These are phyloP conservation scores for Drosophila teissieri DNA, from an alignment of 1,140 invertebrate genomes.

Conservation along the genomic window DNA sequence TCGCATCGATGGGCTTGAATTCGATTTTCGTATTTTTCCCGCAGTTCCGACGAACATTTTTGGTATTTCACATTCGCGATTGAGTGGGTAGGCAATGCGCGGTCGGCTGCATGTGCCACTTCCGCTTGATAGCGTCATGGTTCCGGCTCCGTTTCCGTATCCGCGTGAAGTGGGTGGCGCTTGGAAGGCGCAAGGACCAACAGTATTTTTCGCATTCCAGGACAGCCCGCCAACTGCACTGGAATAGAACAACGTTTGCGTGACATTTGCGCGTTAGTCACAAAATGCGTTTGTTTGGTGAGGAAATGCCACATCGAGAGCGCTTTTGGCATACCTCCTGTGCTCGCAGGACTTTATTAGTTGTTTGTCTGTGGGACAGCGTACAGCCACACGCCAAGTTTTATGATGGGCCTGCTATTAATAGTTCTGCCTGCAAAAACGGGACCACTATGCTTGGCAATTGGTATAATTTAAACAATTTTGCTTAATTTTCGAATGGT, in stretches of 20 bases:
- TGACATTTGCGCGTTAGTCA: conserved; percentile 70
- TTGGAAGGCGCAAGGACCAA: conserved; percentile 4
- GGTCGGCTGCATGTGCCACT: conserved; percentile 79
- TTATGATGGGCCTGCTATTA: conserved; percentile 30
- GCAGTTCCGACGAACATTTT: conserved; percentile 22
- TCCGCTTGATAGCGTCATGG: conserved; percentile 79
- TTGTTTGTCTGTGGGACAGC: conserved; percentile 61
- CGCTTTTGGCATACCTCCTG: conserved; percentile 34
- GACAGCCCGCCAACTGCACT: conserved; percentile 25
- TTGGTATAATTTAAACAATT: conserved; percentile 51
- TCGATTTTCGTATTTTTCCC: conserved; percentile 27
- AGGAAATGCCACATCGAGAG: conserved; percentile 64
- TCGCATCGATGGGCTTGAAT: conserved; percentile 62
- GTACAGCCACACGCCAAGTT: conserved; percentile 26
- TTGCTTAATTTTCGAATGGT: conserved; percentile 49
- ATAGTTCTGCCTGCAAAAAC: conserved; percentile 6
- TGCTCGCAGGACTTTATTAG: conserved; percentile 45
- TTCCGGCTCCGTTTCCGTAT: conserved; percentile 66
- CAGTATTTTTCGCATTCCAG: conserved; percentile 34
- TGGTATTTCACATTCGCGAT: conserved; percentile 52
- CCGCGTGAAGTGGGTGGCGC: conserved; percentile 54
- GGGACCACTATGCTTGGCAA: conserved; percentile 34
- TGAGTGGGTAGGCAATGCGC: conserved; percentile 68
- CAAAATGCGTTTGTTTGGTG: conserved; percentile 65
- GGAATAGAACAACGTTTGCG: conserved; percentile 59